A percentile compares a stretch with the other conserved stretches of the same genome.
phyloP scores from a whole-genome alignment of 1,140 invertebrate genomes.

The Caenorhabditis tropicalis region DNA sequence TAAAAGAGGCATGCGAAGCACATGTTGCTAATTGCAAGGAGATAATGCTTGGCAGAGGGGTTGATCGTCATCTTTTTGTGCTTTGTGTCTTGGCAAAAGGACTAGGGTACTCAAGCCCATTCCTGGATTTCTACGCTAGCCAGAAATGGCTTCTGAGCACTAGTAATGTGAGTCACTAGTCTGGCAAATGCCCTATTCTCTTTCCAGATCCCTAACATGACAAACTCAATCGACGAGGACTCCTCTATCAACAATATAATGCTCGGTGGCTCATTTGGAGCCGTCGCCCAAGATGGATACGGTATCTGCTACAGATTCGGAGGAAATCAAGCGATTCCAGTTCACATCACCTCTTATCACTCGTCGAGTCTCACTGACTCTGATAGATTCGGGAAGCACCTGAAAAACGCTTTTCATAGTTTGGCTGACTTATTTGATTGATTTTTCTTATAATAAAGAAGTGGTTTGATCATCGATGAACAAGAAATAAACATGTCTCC shows the following conservation, averaged over 20 bases:
- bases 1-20: conserved; percentile 80
- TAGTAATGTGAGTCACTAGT: conserved; percentile 78
- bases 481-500: neutral
- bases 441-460: neutral
- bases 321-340: conserved; percentile 73
- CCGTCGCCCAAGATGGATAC: conserved; percentile 74
- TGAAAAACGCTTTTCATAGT: conserved; percentile 40
- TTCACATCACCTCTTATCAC: conserved; percentile 74
- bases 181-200: too few species aligned
- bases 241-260: conserved; percentile 6
- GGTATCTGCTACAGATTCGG: conserved; percentile 74
- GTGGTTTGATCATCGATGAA: neutral
- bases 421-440: conserved; percentile 2
- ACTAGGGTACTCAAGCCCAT: conserved; percentile 78
- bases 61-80: conserved; percentile 95
- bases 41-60: conserved; percentile 93
- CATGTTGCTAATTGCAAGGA: conserved; percentile 78
- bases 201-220: conserved; percentile 59
- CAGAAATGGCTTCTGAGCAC: conserved; percentile 87
- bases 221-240: conserved; percentile 39
- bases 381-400: conserved; percentile 43
- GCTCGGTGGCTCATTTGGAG: conserved; percentile 48
- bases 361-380: conserved; percentile 71
- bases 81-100: conserved; percentile 96
- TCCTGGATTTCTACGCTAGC: conserved; percentile 83